These are phyloP conservation scores for Ctenochaetus hawaiiensis DNA, from an alignment of 2,797 vertebrate species.

Conservation along the genomic window DNA sequence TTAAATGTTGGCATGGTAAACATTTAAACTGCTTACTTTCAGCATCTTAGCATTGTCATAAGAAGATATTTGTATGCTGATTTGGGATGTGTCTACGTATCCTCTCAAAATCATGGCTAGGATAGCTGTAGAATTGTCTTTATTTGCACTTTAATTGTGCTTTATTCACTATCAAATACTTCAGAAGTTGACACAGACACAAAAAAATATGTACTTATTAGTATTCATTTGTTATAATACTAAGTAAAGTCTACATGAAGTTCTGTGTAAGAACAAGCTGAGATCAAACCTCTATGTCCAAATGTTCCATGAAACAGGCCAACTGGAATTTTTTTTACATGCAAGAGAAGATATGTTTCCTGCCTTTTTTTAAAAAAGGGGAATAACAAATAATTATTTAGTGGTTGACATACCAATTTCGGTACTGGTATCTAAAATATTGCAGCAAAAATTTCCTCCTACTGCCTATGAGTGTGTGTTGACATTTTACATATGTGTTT, in stretches of 20 bases:
- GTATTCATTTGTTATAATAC: not conserved
- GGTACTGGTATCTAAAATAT: not conserved
- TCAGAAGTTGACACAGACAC: not conserved
- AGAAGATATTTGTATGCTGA: not conserved
- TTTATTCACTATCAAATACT: not conserved
- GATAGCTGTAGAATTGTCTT: not conserved
- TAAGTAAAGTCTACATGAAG: too few relatives aligned
- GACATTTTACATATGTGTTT: conserved; percentile 58
- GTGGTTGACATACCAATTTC: too few relatives aligned
- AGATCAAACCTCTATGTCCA: not conserved
- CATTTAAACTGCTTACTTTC: not conserved
- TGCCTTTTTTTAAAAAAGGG: not conserved
- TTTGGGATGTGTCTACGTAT: not conserved
- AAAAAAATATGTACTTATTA: not conserved
- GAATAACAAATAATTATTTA: not conserved
- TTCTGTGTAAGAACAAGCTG: not conserved
- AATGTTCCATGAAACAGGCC: not conserved
- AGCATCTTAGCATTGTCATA: not conserved
- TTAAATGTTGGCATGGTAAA: not conserved
- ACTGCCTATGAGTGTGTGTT: conserved; percentile 11
- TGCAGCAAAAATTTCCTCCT: conserved; percentile 11
- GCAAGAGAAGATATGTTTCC: not conserved
- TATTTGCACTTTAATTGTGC: not conserved
- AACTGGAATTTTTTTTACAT: not conserved
- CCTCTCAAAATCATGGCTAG: not conserved